Percentiles rank a stretch among this genome's conserved stretches.
These are phyloP conservation scores for Clivina fossor DNA, from an alignment of 2,888 invertebrate species.

Conservation along the genomic window DNA sequence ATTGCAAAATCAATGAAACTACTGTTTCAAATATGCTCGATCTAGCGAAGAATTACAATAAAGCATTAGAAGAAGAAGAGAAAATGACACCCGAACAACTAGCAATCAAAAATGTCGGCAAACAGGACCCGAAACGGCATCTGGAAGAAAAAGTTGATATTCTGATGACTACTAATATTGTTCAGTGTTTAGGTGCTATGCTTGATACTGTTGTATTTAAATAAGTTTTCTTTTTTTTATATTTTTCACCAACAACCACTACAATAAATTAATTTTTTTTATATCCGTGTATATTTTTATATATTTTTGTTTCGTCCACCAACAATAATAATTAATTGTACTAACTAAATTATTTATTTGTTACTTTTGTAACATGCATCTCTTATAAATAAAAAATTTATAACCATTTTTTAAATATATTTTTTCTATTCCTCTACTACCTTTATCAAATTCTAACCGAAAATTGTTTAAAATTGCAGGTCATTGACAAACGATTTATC, in stretches of 20 bases:
- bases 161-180: constrained; percentile 96
- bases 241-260: neutral
- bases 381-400: no score
- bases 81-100: constrained; percentile 99
- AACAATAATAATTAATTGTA: no score
- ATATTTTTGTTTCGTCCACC: no score
- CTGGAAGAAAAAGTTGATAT: constrained; percentile 97
- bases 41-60: constrained; percentile 88
- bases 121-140: constrained; percentile 98
- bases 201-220: constrained; percentile 90
- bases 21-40: constrained; percentile 97
- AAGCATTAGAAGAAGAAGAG: constrained; percentile 97
- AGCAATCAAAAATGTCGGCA: constrained; percentile 99
- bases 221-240: constrained; percentile 53
- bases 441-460: no score
- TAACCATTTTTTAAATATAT: no score
- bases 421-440: no score
- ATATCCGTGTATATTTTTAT: no score
- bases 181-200: constrained; percentile 97
- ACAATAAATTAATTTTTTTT: neutral
- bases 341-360: no score
- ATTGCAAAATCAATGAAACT: constrained; percentile 89
- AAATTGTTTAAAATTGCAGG: no score
- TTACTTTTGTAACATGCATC: no score
- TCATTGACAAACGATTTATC: no score